Evolutionary conservation across 1,140 invertebrate genomes (phyloP).

Genomic region (Philopotamus ludificatus): DNA sequence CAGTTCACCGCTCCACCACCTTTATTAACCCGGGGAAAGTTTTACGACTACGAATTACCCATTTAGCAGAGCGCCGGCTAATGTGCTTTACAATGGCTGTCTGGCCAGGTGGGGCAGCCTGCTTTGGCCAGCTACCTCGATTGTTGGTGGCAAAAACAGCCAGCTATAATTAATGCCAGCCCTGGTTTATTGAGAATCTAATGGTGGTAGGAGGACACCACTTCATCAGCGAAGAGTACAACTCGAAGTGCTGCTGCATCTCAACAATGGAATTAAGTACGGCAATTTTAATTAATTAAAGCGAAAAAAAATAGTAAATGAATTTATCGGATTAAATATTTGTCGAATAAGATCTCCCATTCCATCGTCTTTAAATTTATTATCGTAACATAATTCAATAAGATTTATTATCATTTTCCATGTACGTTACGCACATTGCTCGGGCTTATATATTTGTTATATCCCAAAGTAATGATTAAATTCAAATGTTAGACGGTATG

Average conservation of each 20-base stretch:
- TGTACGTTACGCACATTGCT: no score
- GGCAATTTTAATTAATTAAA: not conserved
- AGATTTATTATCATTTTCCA: no score
- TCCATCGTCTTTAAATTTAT: no score
- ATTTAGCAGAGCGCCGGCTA: slow-evolving; percentile 7
- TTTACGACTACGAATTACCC: not conserved
- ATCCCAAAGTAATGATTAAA: no score
- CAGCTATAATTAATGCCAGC: not conserved
- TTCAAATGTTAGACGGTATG: no score
- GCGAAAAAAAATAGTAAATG: no score
- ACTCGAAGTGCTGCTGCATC: not conserved
- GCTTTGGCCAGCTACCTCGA: not conserved
- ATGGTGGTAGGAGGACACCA: not conserved
- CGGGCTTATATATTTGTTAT: no score
- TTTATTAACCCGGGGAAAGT: slow-evolving; percentile 3
- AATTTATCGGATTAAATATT: no score
- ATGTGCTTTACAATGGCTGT: slow-evolving; percentile 3
- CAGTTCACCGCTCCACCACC: not conserved
- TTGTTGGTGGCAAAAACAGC: not conserved
- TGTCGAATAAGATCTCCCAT: not conserved
- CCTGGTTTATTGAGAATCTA: not conserved
- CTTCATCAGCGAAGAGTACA: not conserved
- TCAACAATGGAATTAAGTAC: not conserved
- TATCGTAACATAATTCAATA: no score
- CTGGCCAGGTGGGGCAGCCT: not conserved